Percentiles rank a stretch among this genome's conserved stretches.
phyloP scores from a whole-genome alignment of 2,797 vertebrate species.

The Calcarius lapponicus region DNA sequence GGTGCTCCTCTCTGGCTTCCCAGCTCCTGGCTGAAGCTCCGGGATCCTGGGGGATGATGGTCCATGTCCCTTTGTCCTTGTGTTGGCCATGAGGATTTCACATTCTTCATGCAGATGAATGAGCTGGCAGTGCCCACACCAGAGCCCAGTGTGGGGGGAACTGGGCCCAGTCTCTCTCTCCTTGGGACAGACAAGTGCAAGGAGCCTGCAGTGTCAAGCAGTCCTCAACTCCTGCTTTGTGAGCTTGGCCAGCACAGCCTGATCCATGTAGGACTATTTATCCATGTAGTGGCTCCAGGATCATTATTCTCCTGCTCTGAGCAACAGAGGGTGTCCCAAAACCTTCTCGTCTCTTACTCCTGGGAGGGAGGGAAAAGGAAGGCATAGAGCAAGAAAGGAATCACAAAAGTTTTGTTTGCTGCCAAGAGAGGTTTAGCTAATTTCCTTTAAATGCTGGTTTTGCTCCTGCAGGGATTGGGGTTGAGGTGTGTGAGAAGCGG shows the following conservation, averaged over 20 bases:
- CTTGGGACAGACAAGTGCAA: background rate
- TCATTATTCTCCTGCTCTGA: background rate
- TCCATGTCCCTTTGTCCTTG: background rate
- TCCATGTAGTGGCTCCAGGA: background rate
- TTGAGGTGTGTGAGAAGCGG: background rate
- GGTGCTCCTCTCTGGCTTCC: background rate
- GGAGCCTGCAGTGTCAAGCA: background rate
- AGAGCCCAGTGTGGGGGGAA: background rate
- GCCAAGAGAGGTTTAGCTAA: background rate
- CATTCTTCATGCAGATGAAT: background rate
- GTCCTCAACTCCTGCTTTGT: background rate
- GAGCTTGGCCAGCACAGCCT: background rate
- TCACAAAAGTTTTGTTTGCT: background rate
- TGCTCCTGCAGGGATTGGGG: background rate
- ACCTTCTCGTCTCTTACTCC: background rate
- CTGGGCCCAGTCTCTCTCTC: background rate
- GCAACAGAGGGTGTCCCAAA: background rate
- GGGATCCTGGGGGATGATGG: background rate
- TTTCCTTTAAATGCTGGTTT: background rate
- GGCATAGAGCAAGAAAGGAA: background rate
- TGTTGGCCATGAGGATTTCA: background rate
- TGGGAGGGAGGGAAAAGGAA: background rate
- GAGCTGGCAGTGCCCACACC: background rate
- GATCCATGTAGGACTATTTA: fast-evolving
- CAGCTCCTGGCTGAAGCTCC: background rate